Conservation (phyloP, 2,797 vertebrate genomes). For the Anniella stebbinsi region DNA sequence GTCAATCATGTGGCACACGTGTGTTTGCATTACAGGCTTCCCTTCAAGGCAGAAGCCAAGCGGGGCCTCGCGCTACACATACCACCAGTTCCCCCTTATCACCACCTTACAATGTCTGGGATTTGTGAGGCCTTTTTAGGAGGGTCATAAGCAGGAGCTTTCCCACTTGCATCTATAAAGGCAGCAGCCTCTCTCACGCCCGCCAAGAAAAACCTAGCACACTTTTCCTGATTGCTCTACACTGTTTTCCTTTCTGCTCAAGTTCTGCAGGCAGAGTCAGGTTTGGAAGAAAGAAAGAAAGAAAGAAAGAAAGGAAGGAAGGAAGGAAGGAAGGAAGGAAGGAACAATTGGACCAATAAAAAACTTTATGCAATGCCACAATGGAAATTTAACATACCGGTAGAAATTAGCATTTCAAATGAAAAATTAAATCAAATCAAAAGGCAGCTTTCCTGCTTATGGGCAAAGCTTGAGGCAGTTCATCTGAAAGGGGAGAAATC, state of each 20-base stretch:
- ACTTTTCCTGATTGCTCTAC: background rate
- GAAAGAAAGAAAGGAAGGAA: background rate
- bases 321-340: background rate
- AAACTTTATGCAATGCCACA: background rate
- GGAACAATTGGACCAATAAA: background rate
- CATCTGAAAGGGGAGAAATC: background rate
- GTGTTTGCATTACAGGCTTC: background rate
- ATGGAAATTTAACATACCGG: background rate
- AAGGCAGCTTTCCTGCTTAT: background rate
- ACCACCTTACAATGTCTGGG: background rate
- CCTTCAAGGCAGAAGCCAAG: background rate
- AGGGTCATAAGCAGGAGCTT: background rate
- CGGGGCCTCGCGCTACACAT: background rate
- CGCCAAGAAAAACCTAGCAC: background rate
- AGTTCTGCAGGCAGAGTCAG: background rate
- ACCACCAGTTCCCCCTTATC: background rate
- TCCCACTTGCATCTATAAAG: background rate
- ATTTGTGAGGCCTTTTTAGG: background rate
- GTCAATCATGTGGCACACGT: background rate
- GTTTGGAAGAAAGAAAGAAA: too few species aligned
- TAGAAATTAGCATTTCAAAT: background rate
- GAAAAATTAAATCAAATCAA: constrained; percentile 11
- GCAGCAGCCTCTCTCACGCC: background rate
- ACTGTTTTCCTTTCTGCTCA: background rate
- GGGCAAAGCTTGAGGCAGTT: background rate